These are phyloP conservation scores for Nudaria mundana DNA, from an alignment of 2,888 invertebrate species.

Conservation along the genomic window DNA sequence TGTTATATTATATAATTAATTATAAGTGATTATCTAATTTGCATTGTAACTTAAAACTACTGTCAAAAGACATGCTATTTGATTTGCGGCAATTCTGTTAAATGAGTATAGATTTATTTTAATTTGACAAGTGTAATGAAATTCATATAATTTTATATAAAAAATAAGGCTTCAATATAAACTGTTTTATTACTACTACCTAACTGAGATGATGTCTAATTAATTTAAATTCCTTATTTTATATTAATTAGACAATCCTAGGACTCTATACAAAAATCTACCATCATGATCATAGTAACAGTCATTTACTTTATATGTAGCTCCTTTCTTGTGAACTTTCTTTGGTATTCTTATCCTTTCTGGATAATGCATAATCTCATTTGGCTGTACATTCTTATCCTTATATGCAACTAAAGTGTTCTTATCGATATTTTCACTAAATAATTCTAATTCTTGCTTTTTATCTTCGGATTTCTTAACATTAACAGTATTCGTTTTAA, in stretches of 20 bases:
- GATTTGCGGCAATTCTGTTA: conserved; percentile 30
- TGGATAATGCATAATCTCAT: conserved; percentile 65
- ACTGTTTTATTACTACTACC: conserved; percentile 53
- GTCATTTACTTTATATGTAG: conserved; percentile 88
- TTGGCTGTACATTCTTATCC: conserved; percentile 38
- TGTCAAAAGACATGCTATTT: conserved; percentile 43
- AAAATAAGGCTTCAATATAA: conserved; percentile 63
- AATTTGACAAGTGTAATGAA: conserved; percentile 65
- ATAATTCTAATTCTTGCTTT: conserved; percentile 45
- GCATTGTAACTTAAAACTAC: conserved; percentile 17
- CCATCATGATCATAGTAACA: conserved; percentile 92
- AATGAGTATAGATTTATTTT: conserved; percentile 49
- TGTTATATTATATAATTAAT: conserved; percentile 39
- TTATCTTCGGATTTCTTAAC: conserved; percentile 28
- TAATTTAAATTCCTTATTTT: conserved; percentile 12
- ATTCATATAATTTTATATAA: conserved; percentile 75
- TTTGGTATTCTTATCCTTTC: conserved; percentile 86
- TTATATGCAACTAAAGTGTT: conserved; percentile 40
- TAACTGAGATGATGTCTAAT: neutral
- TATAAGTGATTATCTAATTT: conserved; percentile 33
- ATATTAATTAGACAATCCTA: conserved; percentile 79
- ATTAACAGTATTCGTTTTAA: conserved; percentile 23
- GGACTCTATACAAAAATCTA: conserved; percentile 88
- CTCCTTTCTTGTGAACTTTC: conserved; percentile 82
- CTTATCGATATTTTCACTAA: conserved; percentile 27